Evolutionary conservation across 2,113 vertebrate species (phyloP).

Genomic region (Plotosus lineatus): DNA sequence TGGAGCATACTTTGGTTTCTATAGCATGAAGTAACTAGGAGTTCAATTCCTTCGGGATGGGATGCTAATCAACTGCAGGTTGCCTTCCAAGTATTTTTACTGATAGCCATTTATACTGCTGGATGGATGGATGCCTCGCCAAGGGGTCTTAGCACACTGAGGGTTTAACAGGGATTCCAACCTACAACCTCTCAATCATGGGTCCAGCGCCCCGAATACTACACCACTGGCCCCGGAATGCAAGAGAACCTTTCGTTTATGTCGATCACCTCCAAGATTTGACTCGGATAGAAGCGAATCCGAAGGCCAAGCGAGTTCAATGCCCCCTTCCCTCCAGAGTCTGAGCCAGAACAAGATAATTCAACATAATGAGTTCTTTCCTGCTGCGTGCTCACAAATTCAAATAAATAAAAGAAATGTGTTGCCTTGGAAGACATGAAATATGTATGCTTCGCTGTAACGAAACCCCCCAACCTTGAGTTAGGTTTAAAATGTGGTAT

Average conservation of each 20-base stretch:
- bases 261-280: not conserved
- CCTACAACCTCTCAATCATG: too few relatives aligned
- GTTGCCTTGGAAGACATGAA: not conserved
- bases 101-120: too few relatives aligned
- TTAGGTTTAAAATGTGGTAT: constrained; percentile 12
- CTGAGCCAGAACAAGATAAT: constrained; percentile 40
- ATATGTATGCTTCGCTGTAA: constrained; percentile 32
- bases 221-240: too few relatives aligned
- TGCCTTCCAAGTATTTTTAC: too few relatives aligned
- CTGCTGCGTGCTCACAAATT: constrained; percentile 42
- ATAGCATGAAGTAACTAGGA: too few relatives aligned
- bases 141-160: too few relatives aligned
- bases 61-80: too few relatives aligned
- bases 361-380: constrained; percentile 50
- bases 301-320: not conserved
- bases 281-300: not conserved
- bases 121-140: too few relatives aligned
- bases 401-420: constrained; percentile 45
- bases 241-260: not conserved
- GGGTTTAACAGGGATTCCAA: too few relatives aligned
- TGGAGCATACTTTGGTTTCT: too few relatives aligned
- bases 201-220: too few relatives aligned
- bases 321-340: not conserved
- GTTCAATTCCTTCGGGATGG: too few relatives aligned
- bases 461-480: constrained; percentile 17